A percentile compares a stretch with the other conserved stretches of the same genome.
Conservation (phyloP, 2,113 vertebrate genomes). For the Daboia siamensis region DNA sequence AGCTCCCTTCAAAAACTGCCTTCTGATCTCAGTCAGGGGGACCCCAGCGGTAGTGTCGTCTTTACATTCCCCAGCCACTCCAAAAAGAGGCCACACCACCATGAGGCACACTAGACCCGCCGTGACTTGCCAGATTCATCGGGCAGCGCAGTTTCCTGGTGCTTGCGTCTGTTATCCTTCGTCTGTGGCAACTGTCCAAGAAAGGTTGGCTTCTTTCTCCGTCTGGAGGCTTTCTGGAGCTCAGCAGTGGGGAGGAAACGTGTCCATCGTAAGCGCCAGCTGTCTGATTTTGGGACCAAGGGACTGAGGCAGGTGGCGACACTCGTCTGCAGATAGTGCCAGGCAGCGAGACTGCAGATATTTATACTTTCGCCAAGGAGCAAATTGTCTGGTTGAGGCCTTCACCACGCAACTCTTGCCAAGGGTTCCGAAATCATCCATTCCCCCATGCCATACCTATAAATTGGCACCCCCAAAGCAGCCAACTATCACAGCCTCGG, state of each 20-base stretch:
- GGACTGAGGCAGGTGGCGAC: too few relatives aligned
- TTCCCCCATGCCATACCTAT: too few relatives aligned
- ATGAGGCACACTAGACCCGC: background rate
- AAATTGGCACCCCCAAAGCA: background rate
- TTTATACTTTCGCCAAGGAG: background rate
- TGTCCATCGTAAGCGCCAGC: fast-evolving
- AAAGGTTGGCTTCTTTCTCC: background rate
- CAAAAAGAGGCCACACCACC: fast-evolving
- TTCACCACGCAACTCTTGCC: background rate
- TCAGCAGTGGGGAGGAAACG: background rate
- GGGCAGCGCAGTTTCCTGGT: fast-evolving
- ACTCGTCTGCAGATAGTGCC: background rate
- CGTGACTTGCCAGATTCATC: too few relatives aligned
- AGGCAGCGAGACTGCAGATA: background rate
- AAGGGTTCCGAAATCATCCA: background rate
- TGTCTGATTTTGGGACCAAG: background rate
- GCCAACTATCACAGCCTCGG: background rate
- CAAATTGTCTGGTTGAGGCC: background rate
- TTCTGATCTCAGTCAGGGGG: fast-evolving
- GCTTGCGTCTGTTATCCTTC: background rate
- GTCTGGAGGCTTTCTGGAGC: too few relatives aligned
- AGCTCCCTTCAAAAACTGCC: background rate
- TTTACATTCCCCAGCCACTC: fast-evolving
- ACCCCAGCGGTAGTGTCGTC: fast-evolving
- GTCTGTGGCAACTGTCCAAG: too few relatives aligned